phyloP scores from a whole-genome alignment of 2,797 vertebrate genomes.

The Epinephelus malabaricus region DNA sequence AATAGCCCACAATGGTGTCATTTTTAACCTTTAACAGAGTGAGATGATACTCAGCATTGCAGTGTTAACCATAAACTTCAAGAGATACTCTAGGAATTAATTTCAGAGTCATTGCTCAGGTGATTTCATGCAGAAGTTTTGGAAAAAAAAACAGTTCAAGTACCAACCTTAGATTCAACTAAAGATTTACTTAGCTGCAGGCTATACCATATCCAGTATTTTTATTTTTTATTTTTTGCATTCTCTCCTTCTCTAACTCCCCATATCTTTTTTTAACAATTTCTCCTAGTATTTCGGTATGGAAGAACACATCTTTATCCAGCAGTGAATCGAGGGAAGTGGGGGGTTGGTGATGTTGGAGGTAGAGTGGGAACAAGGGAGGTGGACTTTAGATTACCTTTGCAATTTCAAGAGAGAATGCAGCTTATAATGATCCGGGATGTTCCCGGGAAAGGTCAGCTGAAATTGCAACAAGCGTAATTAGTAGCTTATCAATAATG shows the following conservation, averaged over 20 bases:
- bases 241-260: background rate
- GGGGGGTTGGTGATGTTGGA: background rate
- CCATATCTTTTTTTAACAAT: conserved; percentile 22
- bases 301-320: conserved; percentile 61
- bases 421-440: conserved; percentile 85
- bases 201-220: conserved; percentile 5
- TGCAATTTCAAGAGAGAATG: conserved; percentile 83
- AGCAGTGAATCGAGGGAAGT: conserved; percentile 26
- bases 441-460: conserved; percentile 87
- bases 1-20: conserved; percentile 17
- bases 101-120: conserved; percentile 20
- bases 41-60: conserved; percentile 13
- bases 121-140: conserved; percentile 23
- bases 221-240: background rate
- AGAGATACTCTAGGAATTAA: background rate
- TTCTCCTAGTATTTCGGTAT: conserved; percentile 30
- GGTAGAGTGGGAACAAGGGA: conserved; percentile 31
- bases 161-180: conserved; percentile 26
- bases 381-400: conserved; percentile 83
- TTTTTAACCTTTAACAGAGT: conserved; percentile 48
- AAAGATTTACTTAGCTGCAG: conserved; percentile 4
- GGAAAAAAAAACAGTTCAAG: conserved; percentile 3
- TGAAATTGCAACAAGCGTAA: conserved; percentile 87
- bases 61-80: conserved; percentile 19
- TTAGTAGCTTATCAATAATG: conserved; percentile 89